Conservation (phyloP, 2,113 vertebrate genomes). For the Microtus ochrogaster region DNA sequence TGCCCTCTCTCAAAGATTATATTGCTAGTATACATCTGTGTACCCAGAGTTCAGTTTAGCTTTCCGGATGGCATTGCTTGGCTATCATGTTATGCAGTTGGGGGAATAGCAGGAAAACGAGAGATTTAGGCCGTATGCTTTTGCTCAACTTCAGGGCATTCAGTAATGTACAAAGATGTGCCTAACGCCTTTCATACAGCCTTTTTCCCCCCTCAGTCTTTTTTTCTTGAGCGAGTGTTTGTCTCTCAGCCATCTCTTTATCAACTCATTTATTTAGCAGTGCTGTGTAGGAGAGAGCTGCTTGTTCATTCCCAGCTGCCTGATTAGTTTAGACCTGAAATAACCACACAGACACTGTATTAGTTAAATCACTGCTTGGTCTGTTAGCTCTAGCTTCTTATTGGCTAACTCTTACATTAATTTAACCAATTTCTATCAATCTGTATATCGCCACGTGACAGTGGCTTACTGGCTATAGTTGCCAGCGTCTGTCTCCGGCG, state of each 20-base stretch:
- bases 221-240: constrained; percentile 8
- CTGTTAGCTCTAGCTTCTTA: no score
- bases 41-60: constrained; percentile 38
- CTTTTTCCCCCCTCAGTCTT: background rate
- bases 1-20: constrained; percentile 66
- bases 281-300: background rate
- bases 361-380: no score
- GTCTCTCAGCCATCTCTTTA: background rate
- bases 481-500: no score
- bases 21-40: constrained; percentile 3
- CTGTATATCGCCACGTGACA: no score
- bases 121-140: background rate
- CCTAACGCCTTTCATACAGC: background rate
- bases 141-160: background rate
- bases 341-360: no score
- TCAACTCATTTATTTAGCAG: background rate
- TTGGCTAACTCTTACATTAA: no score
- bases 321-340: no score
- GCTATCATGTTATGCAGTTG: constrained; percentile 25
- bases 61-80: constrained; percentile 54
- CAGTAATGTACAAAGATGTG: background rate
- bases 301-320: no score
- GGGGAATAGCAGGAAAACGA: constrained; percentile 35
- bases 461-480: no score
- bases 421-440: no score